Evolutionary conservation across 2,888 invertebrate genomes (phyloP), one percentile per base, ranked within the genome.

Genomic region (Netelia inedita): DNA sequence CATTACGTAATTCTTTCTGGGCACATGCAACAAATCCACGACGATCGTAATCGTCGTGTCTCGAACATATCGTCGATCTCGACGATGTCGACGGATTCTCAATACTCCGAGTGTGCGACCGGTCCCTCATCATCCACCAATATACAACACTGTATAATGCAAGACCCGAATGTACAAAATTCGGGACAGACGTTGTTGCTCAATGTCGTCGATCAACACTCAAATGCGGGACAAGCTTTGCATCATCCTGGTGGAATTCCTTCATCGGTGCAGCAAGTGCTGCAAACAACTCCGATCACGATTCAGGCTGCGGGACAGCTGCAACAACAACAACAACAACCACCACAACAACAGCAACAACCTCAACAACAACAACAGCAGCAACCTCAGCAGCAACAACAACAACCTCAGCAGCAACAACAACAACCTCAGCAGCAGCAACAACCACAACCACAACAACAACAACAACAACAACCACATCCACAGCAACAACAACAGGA

Each of bases 31-130:
- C 88, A 89, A 19, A 68, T 93, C 35, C 92, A 92, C 41, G 93
- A 93, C n/a, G 93, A 93, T 21, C 89, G 93, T 46, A 92, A 92
- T 81, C 92, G 93, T 28, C 91, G 93, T n/a, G 89, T 92, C 19
- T 92, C 93, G 0, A 93, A 91, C 81, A 92, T 93, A 72, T 92
- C 93, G 2, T 89, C 89, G 0, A 85, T 89, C 0, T 91, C 93
- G 2, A 92, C 91, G 41, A 81, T 92, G 10, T 92, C 92, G 0
- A 89, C 88, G 9, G 93, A 93, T 79, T 93, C 93, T 0, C 92
- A 92, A 46, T 75, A 90, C 6, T 90, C 90, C 0, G 92, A 92
- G 19, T 73, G 23, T 21, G 73, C 86, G 10, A 80, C 55, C 1
- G 79, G 35, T 65, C 80, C 50, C 21, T 74, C 66, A 6, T 78